Base-by-base conservation (phyloP, 2,113 vertebrate species). In the Plectropomus leopardus region DNA sequence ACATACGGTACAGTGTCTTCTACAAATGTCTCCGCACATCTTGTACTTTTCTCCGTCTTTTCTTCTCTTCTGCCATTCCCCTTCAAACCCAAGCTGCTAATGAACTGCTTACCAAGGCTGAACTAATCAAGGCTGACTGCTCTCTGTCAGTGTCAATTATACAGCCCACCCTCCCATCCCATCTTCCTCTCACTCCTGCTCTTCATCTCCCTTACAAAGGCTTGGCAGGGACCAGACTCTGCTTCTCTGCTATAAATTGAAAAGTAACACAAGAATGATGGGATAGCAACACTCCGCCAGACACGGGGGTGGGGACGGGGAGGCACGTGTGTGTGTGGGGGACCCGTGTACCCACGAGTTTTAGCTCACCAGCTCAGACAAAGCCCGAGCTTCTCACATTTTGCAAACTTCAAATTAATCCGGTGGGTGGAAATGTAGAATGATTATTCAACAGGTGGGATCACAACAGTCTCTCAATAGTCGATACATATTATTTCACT, bases 71-170 rank as follows among this genome's bases (percentile, higher is more conserved):
- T 53, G 24, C 72, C 32, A 32, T 82, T 73, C 72, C 64, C 78
- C 67, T 72, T 86, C 77, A 88, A n/a, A 86, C 89, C 85, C 86
- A 80, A 72, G 77, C 76, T 78, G 88, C 82, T 93, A 95, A 95
- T 94, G 92, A 95, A 94, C 91, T 93, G 92, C 92, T 94, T 94
- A 94, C 91, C 86, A 93, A 93, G 87, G 89, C 93, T 92, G 90
- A 94, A 94, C 94, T 94, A 95, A 95, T 95, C 94, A 92, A 89
- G 82, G 92, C 92, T 94, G 94, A 95, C 94, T 93, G 91, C 92
- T 94, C 90, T 93, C 91, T 94, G 95, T 95, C 95, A 94, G 88
- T 94, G 92, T 94, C 94, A 94, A 94, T 95, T 95, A 94, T 89
- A 90, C 90, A 88, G 86, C 86, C 86, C 58, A 50, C 59, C 73